Base-by-base conservation (phyloP, 2,888 invertebrate species). In the Sinodicranocentrus sp. region DNA sequence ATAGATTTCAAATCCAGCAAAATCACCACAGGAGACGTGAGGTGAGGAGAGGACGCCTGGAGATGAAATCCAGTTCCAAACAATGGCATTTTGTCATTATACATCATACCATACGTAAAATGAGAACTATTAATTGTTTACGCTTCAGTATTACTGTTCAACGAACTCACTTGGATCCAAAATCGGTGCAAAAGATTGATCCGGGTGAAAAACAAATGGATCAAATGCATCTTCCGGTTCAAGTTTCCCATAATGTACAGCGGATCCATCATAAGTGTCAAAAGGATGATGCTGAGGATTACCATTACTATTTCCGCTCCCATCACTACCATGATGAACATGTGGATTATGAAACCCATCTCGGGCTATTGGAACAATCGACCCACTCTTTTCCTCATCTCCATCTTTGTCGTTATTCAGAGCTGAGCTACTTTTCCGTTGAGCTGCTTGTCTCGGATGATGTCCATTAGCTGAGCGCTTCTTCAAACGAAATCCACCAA, bases 141-240 rank as follows among this genome's bases (percentile, higher is more conserved):
- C n/a, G n/a, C n/a, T n/a, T n/a, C n/a, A n/a, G n/a, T n/a, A n/a
- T n/a, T n/a, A n/a, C n/a, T n/a, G n/a, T n/a, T n/a, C n/a, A n/a
- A n/a, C n/a, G n/a, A 59, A 84, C 84, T 75, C 44, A 86, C 84
- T 61, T 17, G 84, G 73, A 71, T 67, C 77, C 44, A 82, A 52
- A 19, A 86, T 72, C 21, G 75, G 48, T 2, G 82, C 82, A 61
- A 87, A 87, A 15, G 84, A 80, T 54, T 83, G 65, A 61, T 85
- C 80, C 10, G 75, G 80, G 23, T 87, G 85, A 19, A 84, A 79
- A 33, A 75, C 82, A 84, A 82, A 86, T 21, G 85, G 85, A 57
- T 86, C 85, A 67, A 76, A 85, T 33, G 77, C 19, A 70, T 85
- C 80, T 33, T 54, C 48, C 13, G 63, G 68, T 13, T 61, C 65